A percentile compares a stretch with the other conserved stretches of the same genome.
Conservation (phyloP, 2,113 vertebrate genomes). For the Fukomys damarensis region DNA sequence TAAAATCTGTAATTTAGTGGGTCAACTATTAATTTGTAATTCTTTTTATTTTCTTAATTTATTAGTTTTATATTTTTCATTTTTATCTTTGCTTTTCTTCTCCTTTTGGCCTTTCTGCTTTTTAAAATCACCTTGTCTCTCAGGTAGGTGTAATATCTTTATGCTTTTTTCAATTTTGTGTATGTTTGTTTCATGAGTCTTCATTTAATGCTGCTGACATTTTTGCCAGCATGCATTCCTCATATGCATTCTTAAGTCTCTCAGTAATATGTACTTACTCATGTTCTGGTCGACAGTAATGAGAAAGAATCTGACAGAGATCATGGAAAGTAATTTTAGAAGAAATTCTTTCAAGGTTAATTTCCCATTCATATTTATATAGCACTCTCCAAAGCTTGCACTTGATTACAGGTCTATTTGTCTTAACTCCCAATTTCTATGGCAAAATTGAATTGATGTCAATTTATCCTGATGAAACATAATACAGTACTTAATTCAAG, state of each 20-base stretch:
- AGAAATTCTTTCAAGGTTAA: conserved; percentile 17
- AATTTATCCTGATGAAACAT: not conserved
- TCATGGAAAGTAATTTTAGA: not conserved
- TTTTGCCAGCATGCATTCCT: not conserved
- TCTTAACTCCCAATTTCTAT: not conserved
- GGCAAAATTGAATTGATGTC: not conserved
- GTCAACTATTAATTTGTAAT: not conserved
- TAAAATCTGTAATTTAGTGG: not conserved
- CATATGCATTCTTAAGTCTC: not conserved
- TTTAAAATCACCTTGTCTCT: not conserved
- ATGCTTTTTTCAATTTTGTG: not conserved
- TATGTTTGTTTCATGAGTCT: not conserved
- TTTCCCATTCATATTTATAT: not conserved
- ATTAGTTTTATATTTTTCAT: not conserved
- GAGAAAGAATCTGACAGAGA: not conserved
- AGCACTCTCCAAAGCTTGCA: not conserved
- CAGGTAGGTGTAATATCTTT: not conserved
- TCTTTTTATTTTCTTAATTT: not conserved
- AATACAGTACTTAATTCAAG: not conserved
- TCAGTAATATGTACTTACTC: not conserved
- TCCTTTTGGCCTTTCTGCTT: not conserved
- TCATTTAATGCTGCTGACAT: not conserved
- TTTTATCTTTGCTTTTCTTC: not conserved
- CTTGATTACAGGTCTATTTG: not conserved
- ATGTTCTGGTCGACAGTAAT: not conserved